Base-by-base conservation (phyloP, 30 jellyfish, hydroid and myxozoan species). In the Mastigias papua region DNA sequence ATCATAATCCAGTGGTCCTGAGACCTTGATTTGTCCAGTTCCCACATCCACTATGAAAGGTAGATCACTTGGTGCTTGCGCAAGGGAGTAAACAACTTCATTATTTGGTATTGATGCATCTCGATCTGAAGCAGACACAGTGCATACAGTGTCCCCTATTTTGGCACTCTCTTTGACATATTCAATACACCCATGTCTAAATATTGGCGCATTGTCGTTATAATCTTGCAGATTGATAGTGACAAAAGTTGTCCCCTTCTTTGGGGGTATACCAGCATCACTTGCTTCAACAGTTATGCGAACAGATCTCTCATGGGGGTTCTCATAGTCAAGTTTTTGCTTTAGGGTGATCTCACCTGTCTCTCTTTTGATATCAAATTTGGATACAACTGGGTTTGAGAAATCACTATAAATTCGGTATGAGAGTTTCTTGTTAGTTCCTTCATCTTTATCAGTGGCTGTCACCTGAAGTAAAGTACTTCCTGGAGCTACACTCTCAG, bases 161-260 rank as follows among this genome's bases (percentile, higher is more conserved):
- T 42, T 65, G 16, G 90, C 90, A 80, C 83, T 80, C 34, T 92
- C 98, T 2, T 46, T 23, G 34, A 92, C 97, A 78, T 73, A 79
- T 35, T 74, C 78, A 64, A 25, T 73, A 66, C 91, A 73, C 28
- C 81, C 81, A 9, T 74, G 80, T 42, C 91, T 62, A 82, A 93
- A 90, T 26, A 70, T 61, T 77, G 99, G 99, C 1, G 92, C 49
- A 74, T 96, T 96, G 78, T 96, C 99, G 64, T 96, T 96, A 68
- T 64, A 72, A 67, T 96, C 99, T 22, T 89, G 13, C 32, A 96
- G 89, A n/a, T 28, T 61, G 20, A 96, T 80, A 30, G 49, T 73
- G 67, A 96, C 97, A 42, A 58, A 50, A 1, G 97, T 37, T 37
- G 96, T 78, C 50, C 89, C 93, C 34, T 73, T 75, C 77, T 68